Conservation (phyloP, 2,888 invertebrate genomes). For the Serripes groenlandicus region DNA sequence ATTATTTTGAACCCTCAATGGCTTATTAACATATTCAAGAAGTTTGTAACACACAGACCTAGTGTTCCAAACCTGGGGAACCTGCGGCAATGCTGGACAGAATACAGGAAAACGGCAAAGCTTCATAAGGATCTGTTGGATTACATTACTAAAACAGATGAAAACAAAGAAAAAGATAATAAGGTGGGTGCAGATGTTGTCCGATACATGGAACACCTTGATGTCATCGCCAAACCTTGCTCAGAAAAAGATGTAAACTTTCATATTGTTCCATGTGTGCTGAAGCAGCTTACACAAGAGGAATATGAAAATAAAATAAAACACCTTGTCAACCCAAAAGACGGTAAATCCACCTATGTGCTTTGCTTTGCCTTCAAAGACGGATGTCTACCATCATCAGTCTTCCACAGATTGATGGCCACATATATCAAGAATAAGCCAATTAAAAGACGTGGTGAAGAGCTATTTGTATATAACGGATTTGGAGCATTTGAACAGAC, state of each 20-base stretch:
- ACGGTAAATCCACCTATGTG: constrained; percentile 38
- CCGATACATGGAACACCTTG: constrained; percentile 13
- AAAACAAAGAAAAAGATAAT: not conserved
- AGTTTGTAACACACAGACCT: constrained; percentile 58
- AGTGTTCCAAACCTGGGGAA: too few species aligned
- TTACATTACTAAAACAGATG: too few species aligned
- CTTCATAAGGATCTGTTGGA: constrained; percentile 2
- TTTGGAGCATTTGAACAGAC: too few species aligned
- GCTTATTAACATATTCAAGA: constrained; percentile 59
- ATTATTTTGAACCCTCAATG: constrained; percentile 58
- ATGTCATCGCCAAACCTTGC: constrained; percentile 16
- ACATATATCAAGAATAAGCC: constrained; percentile 51
- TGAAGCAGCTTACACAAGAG: constrained; percentile 21
- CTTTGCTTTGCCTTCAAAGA: constrained; percentile 46
- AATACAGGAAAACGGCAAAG: constrained; percentile 4
- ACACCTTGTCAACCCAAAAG: not conserved
- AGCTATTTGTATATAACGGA: too few species aligned
- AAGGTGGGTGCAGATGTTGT: not conserved
- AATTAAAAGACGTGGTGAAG: too few species aligned
- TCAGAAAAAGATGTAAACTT: constrained; percentile 19
- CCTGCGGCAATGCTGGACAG: too few species aligned
- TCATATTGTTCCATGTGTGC: constrained; percentile 55
- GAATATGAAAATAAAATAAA: not conserved
- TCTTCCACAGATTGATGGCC: constrained; percentile 59
- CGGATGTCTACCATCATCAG: constrained; percentile 52